phyloP scores from a whole-genome alignment of 2,113 vertebrate species.

The Grantiella picta region DNA sequence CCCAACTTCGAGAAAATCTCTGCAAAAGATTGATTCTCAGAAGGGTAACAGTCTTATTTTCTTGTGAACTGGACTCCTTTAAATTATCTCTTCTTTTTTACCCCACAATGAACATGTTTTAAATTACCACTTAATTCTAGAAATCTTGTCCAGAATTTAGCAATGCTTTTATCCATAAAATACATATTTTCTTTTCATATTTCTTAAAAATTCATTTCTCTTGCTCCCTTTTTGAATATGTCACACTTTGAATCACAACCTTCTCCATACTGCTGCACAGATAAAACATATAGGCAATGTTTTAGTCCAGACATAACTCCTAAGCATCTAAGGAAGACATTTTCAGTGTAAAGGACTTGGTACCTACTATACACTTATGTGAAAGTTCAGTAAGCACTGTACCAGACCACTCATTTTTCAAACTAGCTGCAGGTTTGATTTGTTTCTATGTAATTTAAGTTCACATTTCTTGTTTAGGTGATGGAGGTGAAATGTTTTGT shows the following conservation, averaged over 20 bases:
- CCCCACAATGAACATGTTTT: neutral
- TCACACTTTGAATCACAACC: neutral
- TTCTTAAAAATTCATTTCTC: neutral
- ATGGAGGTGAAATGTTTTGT: neutral
- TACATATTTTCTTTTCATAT: neutral
- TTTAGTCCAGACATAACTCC: conserved; percentile 7
- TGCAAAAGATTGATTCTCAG: neutral
- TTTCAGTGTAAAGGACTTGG: neutral
- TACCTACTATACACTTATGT: neutral
- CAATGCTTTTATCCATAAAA: neutral
- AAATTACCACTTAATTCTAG: neutral
- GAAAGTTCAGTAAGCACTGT: neutral
- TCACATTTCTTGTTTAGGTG: neutral
- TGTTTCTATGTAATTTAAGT: conserved; percentile 37
- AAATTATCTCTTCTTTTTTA: neutral
- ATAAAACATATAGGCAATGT: neutral
- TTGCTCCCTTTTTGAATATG: neutral
- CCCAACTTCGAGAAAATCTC: neutral
- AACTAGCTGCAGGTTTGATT: neutral
- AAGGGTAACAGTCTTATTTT: neutral
- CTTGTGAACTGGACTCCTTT: neutral
- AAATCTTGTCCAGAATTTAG: conserved; percentile 1
- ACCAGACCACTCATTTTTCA: conserved; percentile 14
- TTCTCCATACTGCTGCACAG: neutral
- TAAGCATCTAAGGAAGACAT: neutral